These are phyloP conservation scores for Piaya cayana DNA, from an alignment of 2,113 vertebrate genomes.

Conservation along the genomic window DNA sequence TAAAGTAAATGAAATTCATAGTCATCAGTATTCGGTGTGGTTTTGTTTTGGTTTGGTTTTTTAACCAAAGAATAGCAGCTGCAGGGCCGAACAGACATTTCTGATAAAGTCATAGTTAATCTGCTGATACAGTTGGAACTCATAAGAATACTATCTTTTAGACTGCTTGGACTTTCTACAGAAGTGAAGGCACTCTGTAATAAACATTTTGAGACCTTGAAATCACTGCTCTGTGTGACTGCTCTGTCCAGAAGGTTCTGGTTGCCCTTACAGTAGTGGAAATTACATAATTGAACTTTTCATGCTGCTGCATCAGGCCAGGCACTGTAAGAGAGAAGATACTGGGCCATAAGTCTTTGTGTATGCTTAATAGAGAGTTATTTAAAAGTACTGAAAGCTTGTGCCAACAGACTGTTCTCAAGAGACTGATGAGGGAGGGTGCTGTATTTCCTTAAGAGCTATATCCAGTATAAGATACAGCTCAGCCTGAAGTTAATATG, in stretches of 20 bases:
- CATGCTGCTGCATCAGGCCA: neutral
- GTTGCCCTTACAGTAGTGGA: neutral
- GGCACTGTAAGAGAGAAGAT: neutral
- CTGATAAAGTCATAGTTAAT: neutral
- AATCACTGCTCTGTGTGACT: neutral
- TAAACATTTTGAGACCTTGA: neutral
- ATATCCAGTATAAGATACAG: neutral
- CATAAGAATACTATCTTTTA: neutral
- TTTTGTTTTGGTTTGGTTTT: neutral
- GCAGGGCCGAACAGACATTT: neutral
- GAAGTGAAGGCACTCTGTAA: neutral
- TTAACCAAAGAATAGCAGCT: neutral
- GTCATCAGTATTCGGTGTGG: neutral
- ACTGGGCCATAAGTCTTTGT: neutral
- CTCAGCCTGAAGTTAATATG: neutral
- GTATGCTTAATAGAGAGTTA: neutral
- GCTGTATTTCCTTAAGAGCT: neutral
- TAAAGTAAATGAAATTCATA: neutral
- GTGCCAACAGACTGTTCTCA: neutral
- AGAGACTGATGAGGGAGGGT: neutral
- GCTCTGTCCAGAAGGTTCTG: neutral
- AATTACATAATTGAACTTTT: neutral
- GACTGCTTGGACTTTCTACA: neutral
- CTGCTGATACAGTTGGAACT: neutral
- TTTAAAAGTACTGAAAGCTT: slow-evolving; percentile 20